These are phyloP conservation scores for Rhabditoides inermis DNA, from an alignment of 2,888 invertebrate species.

Conservation along the genomic window DNA sequence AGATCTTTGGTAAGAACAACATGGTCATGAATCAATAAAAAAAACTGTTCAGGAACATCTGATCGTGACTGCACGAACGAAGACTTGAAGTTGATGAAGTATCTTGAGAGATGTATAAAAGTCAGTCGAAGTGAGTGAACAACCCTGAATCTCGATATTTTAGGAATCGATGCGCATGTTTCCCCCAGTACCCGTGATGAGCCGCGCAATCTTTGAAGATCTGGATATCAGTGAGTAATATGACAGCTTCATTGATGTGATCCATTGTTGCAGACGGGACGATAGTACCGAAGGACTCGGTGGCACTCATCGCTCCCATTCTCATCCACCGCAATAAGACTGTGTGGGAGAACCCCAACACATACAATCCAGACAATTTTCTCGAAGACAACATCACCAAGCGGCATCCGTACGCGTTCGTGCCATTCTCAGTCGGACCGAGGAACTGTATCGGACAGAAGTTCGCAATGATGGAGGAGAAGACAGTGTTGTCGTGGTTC, in stretches of 20 bases:
- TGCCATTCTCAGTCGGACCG: conserved; percentile 39
- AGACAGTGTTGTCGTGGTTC: conserved; percentile 53
- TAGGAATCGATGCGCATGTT: conserved; percentile 32
- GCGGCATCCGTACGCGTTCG: conserved; percentile 31
- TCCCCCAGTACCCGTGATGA: conserved; percentile 35
- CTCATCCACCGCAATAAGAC: conserved; percentile 50
- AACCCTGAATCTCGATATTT: too few species aligned
- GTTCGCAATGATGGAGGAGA: conserved; percentile 54
- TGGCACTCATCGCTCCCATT: conserved; percentile 18
- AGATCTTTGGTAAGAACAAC: conserved; percentile 11
- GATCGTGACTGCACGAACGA: conserved; percentile 46
- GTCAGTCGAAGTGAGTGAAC: too few species aligned
- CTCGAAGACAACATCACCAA: conserved; percentile 41
- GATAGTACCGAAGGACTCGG: conserved; percentile 54
- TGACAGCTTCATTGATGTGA: conserved; percentile 1
- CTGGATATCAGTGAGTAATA: conserved; percentile 22
- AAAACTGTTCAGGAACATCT: conserved; percentile 53
- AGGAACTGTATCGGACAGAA: conserved; percentile 44
- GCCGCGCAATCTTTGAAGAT: conserved; percentile 44
- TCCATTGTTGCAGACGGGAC: too few species aligned
- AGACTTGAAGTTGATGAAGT: conserved; percentile 36
- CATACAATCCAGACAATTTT: conserved; percentile 54
- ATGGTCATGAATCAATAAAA: too few species aligned
- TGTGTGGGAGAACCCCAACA: conserved; percentile 51
- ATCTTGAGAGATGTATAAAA: conserved; percentile 36